phyloP scores from a whole-genome alignment of 2,888 invertebrate species.

The Trileptium ribeirensis region DNA sequence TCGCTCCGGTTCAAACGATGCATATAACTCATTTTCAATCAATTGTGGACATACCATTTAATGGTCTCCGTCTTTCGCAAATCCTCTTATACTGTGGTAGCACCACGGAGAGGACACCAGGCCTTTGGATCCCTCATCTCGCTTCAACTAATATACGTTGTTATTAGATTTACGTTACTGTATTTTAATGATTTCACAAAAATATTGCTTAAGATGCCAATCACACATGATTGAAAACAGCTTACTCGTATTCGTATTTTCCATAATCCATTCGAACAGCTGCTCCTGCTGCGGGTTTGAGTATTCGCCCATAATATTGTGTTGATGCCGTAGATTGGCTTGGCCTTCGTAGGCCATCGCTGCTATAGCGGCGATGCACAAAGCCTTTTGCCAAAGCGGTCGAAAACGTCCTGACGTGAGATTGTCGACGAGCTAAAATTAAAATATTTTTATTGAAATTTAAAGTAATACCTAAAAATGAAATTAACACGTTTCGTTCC shows the following conservation, averaged over 20 bases:
- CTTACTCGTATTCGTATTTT: conserved; percentile 56
- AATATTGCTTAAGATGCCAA: not conserved
- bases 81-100: too few relatives aligned
- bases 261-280: conserved; percentile 68
- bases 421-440: conserved; percentile 20
- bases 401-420: conserved; percentile 18
- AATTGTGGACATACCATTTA: too few relatives aligned
- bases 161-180: not conserved
- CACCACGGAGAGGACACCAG: too few relatives aligned
- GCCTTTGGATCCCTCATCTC: too few relatives aligned
- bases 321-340: conserved; percentile 57
- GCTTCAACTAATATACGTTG: not conserved
- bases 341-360: conserved; percentile 59
- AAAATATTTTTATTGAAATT: too few relatives aligned
- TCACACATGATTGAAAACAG: not conserved
- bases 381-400: conserved; percentile 49
- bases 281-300: conserved; percentile 67
- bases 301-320: conserved; percentile 61
- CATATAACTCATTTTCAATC: too few relatives aligned
- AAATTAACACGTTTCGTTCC: too few relatives aligned
- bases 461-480: too few relatives aligned
- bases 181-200: conserved; percentile 16
- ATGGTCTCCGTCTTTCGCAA: too few relatives aligned
- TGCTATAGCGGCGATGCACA: conserved; percentile 58
- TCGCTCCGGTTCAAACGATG: too few relatives aligned